Conservation (phyloP, 2,113 vertebrate species). For the cat (Felis catus) region F.catus_Fca126_mat1.0 CM031423.1:34164001-34164500, state of each 20-base stretch:
- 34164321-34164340: not conserved
- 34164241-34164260: not conserved
- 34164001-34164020: not conserved
- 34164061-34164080: accelerated
- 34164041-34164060: too few species aligned
- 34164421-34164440: not conserved
- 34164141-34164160: not conserved
- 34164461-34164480: not conserved
- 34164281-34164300: not conserved
- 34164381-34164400: not conserved
- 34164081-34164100: not conserved
- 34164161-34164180: not conserved
- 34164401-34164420: too few species aligned
- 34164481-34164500: not conserved
- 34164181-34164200: too few species aligned
- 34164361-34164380: accelerated
- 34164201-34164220: not conserved
- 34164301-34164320: not conserved
- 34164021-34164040: not conserved
- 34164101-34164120: too few species aligned
- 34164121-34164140: not conserved
- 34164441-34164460: not conserved
- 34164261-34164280: not conserved
- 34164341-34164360: accelerated
- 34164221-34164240: not conserved